These are phyloP conservation scores for Proterorhinus semilunaris DNA, from an alignment of 2,113 vertebrate species.

Conservation along the genomic window DNA sequence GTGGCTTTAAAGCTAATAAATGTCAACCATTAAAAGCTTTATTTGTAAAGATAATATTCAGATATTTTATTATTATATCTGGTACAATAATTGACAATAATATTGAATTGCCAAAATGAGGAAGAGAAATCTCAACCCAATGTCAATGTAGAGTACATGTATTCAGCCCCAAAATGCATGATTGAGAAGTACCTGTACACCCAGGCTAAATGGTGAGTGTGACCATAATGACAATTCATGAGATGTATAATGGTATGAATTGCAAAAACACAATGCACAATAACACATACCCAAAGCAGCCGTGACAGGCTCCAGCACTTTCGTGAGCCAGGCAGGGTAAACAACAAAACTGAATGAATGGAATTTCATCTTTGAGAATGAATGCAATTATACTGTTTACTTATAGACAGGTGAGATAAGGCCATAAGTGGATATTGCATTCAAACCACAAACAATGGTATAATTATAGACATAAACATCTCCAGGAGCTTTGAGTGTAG, in stretches of 20 bases:
- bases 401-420: background rate
- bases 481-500: background rate
- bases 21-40: no score
- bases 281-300: constrained; percentile 3
- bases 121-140: no score
- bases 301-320: constrained; percentile 1
- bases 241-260: background rate
- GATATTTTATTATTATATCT: no score
- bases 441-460: background rate
- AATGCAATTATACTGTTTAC: constrained; percentile 3
- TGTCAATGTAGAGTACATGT: background rate
- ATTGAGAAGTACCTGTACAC: background rate
- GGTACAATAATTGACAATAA: no score
- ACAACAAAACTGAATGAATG: background rate
- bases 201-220: background rate
- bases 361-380: background rate
- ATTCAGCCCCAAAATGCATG: background rate
- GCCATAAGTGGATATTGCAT: background rate
- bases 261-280: background rate
- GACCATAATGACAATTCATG: background rate
- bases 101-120: no score
- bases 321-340: constrained; percentile 2
- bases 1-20: no score
- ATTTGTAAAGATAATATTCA: no score
- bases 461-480: background rate